phyloP scores from a whole-genome alignment of 2,113 vertebrate species.

The Lepisosteus osseus region DNA sequence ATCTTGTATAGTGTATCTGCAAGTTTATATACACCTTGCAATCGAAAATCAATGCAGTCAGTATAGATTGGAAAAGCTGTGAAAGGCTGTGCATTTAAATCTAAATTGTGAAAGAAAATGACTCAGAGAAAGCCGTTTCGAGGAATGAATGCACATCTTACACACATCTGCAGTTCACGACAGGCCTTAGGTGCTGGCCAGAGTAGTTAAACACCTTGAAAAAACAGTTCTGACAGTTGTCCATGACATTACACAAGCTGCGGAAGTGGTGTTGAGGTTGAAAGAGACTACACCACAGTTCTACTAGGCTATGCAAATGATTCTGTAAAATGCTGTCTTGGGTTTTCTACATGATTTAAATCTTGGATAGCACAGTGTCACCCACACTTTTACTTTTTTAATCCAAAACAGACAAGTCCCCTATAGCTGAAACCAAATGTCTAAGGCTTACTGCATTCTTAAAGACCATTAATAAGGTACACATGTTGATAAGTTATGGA shows the following conservation, averaged over 20 bases:
- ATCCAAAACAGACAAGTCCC: conserved; percentile 73
- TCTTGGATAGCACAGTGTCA: conserved; percentile 57
- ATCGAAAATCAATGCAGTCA: conserved; percentile 50
- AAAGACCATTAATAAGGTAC: conserved; percentile 66
- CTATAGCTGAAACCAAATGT: conserved; percentile 60
- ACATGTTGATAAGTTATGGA: conserved; percentile 70
- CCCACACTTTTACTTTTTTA: conserved; percentile 66
- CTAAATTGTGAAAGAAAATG: conserved; percentile 36
- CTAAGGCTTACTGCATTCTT: conserved; percentile 61
- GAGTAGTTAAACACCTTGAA: too few relatives aligned
- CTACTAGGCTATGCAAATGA: conserved; percentile 33
- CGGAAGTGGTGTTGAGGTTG: conserved; percentile 10
- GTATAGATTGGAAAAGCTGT: conserved; percentile 23
- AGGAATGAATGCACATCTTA: background rate
- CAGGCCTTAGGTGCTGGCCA: background rate
- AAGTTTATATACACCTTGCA: conserved; percentile 26
- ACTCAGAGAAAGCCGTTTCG: background rate
- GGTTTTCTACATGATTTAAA: conserved; percentile 38
- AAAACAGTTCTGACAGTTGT: conserved; percentile 14
- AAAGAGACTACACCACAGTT: conserved; percentile 3
- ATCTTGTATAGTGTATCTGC: conserved; percentile 29
- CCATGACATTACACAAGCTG: conserved; percentile 7
- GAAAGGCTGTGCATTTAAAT: background rate
- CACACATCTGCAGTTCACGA: background rate
- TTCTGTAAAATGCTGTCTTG: conserved; percentile 37